Evolutionary conservation across 2,888 invertebrate genomes (phyloP).

Genomic region (Gymnosoma rotundatum): DNA sequence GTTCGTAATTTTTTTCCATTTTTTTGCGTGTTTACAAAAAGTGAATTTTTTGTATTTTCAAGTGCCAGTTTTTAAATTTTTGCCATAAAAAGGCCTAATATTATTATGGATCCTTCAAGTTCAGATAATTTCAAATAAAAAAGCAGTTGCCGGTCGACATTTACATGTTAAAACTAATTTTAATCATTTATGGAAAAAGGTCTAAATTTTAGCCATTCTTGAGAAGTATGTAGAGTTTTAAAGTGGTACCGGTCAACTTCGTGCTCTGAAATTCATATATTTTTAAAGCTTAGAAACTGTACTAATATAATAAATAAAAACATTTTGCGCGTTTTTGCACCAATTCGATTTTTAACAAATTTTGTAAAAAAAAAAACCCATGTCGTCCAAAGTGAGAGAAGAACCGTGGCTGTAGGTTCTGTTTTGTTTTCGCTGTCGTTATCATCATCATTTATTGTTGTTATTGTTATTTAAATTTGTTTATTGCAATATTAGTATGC

Average conservation of each 20-base stretch:
- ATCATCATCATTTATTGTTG: constrained; percentile 16
- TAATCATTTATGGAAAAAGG: too few relatives aligned
- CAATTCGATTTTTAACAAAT: constrained; percentile 8
- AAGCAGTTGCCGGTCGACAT: too few relatives aligned
- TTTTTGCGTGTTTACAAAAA: constrained; percentile 11
- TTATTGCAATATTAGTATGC: constrained; percentile 18
- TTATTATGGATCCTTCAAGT: too few relatives aligned
- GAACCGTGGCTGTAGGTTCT: constrained; percentile 23
- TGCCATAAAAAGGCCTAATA: not conserved
- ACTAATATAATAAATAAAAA: not conserved
- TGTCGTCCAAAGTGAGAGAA: constrained; percentile 28
- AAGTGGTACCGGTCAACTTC: constrained; percentile 21
- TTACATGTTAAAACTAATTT: too few relatives aligned
- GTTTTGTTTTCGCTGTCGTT: not conserved
- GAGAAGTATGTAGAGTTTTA: constrained; percentile 20
- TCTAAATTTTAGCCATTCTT: too few relatives aligned
- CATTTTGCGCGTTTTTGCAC: constrained; percentile 22
- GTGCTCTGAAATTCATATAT: not conserved
- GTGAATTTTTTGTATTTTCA: constrained; percentile 19
- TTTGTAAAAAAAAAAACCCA: constrained; percentile 15
- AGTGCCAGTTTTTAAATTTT: constrained; percentile 22
- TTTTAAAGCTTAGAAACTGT: too few relatives aligned
- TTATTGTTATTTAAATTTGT: constrained; percentile 5
- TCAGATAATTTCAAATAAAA: too few relatives aligned
- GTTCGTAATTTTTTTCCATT: constrained; percentile 1